These are phyloP conservation scores for Elysia crispata DNA, from an alignment of 2,888 invertebrate species.

Conservation along the genomic window DNA sequence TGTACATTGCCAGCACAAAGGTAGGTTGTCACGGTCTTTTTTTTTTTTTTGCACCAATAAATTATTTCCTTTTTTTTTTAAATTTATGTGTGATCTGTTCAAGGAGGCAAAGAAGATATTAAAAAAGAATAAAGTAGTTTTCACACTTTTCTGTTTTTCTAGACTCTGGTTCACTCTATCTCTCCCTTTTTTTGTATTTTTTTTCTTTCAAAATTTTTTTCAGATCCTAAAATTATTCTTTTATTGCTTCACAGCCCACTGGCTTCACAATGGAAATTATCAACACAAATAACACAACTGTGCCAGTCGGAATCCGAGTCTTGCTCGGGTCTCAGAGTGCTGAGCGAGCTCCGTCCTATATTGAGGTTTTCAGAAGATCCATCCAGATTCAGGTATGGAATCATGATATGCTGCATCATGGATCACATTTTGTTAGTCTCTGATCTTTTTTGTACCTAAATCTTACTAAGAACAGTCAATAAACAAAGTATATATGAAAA, in stretches of 20 bases:
- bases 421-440: too few relatives aligned
- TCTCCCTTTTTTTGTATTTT: too few relatives aligned
- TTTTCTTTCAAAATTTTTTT: too few relatives aligned
- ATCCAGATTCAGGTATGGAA: constrained; percentile 58
- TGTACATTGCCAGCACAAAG: constrained; percentile 95
- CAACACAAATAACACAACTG: constrained; percentile 91
- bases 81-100: too few relatives aligned
- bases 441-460: too few relatives aligned
- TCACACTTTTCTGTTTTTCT: too few relatives aligned
- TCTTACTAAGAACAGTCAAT: too few relatives aligned
- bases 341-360: constrained; percentile 84
- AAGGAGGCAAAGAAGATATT: too few relatives aligned
- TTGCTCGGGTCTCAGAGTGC: constrained; percentile 90
- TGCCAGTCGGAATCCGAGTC: constrained; percentile 90
- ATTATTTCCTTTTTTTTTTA: background rate
- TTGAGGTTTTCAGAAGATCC: constrained; percentile 76
- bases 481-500: too few relatives aligned
- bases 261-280: constrained; percentile 93
- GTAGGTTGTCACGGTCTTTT: constrained; percentile 54
- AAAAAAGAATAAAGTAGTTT: too few relatives aligned
- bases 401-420: background rate
- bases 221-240: too few relatives aligned
- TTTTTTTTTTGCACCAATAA: background rate
- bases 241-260: constrained; percentile 79
- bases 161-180: too few relatives aligned